These are phyloP conservation scores for Trichacis sp. DNA, from an alignment of 2,888 invertebrate genomes.

Conservation along the genomic window DNA sequence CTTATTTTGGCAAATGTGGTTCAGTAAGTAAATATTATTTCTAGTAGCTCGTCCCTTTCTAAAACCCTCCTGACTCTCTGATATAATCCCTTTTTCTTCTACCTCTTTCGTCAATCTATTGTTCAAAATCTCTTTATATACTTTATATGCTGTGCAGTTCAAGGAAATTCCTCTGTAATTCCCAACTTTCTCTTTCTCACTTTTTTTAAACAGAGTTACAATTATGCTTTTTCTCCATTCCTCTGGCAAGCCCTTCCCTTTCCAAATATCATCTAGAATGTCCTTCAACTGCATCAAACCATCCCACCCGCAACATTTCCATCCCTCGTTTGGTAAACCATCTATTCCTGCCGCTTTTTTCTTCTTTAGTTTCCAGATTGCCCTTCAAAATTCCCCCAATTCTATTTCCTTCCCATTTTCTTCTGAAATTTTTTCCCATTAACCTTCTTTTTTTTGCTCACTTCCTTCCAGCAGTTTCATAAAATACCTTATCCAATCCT, in stretches of 20 bases:
- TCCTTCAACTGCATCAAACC: background rate
- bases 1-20: slow-evolving; percentile 3
- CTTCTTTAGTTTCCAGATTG: no score
- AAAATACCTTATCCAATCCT: no score
- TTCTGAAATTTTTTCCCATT: no score
- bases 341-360: background rate
- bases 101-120: no score
- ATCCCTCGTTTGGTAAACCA: background rate
- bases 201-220: slow-evolving; percentile 33
- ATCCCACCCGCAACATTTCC: background rate
- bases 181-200: slow-evolving; percentile 10
- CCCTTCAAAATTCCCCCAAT: no score
- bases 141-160: background rate
- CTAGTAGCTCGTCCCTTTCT: slow-evolving; percentile 4
- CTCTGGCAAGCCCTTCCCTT: slow-evolving; percentile 18
- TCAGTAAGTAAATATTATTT: slow-evolving; percentile 12
- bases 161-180: slow-evolving; percentile 5
- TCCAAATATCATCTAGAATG: slow-evolving; percentile 14
- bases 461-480: no score
- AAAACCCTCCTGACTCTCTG: slow-evolving; percentile 8
- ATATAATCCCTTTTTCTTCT: no score
- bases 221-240: slow-evolving; percentile 34
- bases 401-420: no score
- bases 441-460: no score
- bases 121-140: background rate